Evolutionary conservation across 2,888 invertebrate species (phyloP).

Genomic region (Oeneis ivallda): DNA sequence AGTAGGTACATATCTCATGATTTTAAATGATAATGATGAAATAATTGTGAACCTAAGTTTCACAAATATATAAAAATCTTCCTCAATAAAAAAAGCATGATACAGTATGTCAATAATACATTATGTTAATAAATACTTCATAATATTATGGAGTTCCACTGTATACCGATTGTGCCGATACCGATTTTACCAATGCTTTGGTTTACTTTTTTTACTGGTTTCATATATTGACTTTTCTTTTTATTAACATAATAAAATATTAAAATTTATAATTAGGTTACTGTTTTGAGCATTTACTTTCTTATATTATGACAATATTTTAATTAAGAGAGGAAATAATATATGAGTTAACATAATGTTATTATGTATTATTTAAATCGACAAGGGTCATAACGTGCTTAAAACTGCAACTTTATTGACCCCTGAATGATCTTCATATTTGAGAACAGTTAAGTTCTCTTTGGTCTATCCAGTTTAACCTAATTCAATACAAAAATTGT

Average conservation of each 20-base stretch:
- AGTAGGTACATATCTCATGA: too few relatives aligned
- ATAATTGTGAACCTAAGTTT: neutral
- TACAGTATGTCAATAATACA: too few relatives aligned
- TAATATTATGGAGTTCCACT: too few relatives aligned
- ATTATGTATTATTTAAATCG: neutral
- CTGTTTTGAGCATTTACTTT: neutral
- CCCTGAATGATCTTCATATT: neutral
- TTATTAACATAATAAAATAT: slow-evolving; percentile 1
- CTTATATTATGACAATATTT: neutral
- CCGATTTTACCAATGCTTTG: neutral
- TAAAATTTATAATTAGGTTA: neutral
- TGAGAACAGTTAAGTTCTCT: neutral
- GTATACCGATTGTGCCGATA: neutral
- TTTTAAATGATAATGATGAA: neutral
- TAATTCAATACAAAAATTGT: neutral
- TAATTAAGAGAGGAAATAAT: neutral
- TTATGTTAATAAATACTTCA: too few relatives aligned
- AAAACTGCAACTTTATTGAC: neutral
- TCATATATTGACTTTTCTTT: neutral
- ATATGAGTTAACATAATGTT: too few relatives aligned
- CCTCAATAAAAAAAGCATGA: too few relatives aligned
- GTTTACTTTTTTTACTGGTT: neutral
- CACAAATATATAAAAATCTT: too few relatives aligned
- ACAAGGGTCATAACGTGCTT: neutral
- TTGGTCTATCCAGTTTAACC: neutral